These are phyloP conservation scores for Helicolenus hilgendorfi DNA, from an alignment of 2,797 vertebrate genomes.

Conservation along the genomic window DNA sequence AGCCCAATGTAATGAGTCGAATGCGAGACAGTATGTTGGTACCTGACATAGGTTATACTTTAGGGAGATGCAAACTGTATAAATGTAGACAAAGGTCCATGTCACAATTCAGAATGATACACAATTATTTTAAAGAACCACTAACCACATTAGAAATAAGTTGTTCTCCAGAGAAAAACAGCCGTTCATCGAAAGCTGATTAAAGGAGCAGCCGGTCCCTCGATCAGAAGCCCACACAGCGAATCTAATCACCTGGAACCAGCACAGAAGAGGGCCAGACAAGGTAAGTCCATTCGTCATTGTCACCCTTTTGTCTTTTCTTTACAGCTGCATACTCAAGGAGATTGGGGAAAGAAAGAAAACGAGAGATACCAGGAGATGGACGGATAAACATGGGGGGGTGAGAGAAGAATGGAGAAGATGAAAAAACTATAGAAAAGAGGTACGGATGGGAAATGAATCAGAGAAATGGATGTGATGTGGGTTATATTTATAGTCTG, in stretches of 20 bases:
- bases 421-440: background rate
- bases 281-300: slow-evolving; percentile 56
- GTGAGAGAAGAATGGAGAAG: background rate
- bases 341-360: background rate
- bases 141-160: background rate
- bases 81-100: background rate
- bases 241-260: slow-evolving; percentile 47
- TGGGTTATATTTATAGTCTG: background rate
- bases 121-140: background rate
- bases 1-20: background rate
- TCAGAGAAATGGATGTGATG: background rate
- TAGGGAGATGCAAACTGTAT: background rate
- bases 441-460: background rate
- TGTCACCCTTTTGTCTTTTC: slow-evolving; percentile 48
- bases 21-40: background rate
- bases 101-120: background rate
- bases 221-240: slow-evolving; percentile 24
- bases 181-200: background rate
- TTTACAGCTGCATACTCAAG: background rate
- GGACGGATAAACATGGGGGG: background rate
- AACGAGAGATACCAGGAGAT: background rate
- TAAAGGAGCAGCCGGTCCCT: background rate
- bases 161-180: background rate
- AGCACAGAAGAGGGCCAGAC: slow-evolving; percentile 19
- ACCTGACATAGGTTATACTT: background rate